Evolutionary conservation across 2,113 vertebrate genomes (phyloP).

Genomic region (Chunga burmeisteri): DNA sequence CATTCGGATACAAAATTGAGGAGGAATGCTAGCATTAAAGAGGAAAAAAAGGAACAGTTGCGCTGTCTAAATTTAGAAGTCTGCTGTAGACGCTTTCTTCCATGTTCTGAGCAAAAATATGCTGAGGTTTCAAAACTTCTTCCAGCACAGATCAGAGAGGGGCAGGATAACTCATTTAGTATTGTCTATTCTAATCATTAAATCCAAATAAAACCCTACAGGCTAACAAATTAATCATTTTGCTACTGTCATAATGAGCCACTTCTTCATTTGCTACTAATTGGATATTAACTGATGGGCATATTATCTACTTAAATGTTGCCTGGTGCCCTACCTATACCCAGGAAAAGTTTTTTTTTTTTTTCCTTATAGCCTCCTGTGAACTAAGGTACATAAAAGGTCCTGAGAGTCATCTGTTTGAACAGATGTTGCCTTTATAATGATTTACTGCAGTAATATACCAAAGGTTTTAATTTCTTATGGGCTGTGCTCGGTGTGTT

Average conservation of each 20-base stretch:
- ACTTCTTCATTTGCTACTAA: not conserved
- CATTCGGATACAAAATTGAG: not conserved
- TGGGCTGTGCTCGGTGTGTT: rapidly evolving
- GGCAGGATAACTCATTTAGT: not conserved
- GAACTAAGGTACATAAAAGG: not conserved
- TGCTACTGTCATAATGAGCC: not conserved
- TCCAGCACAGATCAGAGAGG: not conserved
- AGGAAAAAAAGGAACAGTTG: not conserved
- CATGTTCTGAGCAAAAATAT: not conserved
- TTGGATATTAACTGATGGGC: not conserved
- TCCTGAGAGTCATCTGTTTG: not conserved
- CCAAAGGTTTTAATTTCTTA: not conserved
- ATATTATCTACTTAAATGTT: not conserved
- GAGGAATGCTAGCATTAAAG: not conserved
- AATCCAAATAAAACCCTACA: not conserved
- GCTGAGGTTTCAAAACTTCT: not conserved
- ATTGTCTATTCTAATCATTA: not conserved
- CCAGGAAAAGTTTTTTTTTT: not conserved
- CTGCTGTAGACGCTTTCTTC: not conserved
- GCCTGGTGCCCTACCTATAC: not conserved
- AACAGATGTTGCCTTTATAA: not conserved
- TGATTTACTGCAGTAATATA: not conserved
- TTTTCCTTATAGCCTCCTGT: not conserved
- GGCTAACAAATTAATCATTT: not conserved
- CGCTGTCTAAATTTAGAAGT: not conserved